These are phyloP conservation scores for Nymphicus hollandicus DNA, from an alignment of 2,113 vertebrate species.

Conservation along the genomic window DNA sequence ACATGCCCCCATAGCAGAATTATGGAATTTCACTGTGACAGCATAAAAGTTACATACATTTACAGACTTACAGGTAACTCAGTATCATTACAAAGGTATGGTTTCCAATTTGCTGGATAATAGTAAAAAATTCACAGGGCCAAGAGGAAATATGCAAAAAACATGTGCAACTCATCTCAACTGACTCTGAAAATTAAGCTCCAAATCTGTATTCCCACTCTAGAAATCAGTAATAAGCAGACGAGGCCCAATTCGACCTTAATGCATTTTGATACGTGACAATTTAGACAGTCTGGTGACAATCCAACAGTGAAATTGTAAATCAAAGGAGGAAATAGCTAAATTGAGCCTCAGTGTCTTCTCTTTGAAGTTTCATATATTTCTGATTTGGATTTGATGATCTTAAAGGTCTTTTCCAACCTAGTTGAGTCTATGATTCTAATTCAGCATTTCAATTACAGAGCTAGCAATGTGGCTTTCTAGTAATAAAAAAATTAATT, in stretches of 20 bases:
- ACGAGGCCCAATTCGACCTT: background rate
- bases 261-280: background rate
- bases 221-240: background rate
- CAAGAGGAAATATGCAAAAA: background rate
- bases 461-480: background rate
- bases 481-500: background rate
- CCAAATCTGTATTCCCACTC: background rate
- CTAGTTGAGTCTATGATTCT: background rate
- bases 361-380: background rate
- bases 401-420: background rate
- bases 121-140: background rate
- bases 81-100: background rate
- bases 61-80: fast-evolving
- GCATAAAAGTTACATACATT: fast-evolving
- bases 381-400: background rate
- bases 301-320: background rate
- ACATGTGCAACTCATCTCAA: background rate
- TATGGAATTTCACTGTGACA: background rate
- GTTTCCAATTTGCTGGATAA: background rate
- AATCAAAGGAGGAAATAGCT: background rate
- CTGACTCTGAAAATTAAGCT: background rate
- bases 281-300: background rate
- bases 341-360: background rate
- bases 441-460: background rate
- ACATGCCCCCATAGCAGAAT: background rate